phyloP scores from a whole-genome alignment of 2,888 invertebrate genomes.

The Apotomis betuletana region DNA sequence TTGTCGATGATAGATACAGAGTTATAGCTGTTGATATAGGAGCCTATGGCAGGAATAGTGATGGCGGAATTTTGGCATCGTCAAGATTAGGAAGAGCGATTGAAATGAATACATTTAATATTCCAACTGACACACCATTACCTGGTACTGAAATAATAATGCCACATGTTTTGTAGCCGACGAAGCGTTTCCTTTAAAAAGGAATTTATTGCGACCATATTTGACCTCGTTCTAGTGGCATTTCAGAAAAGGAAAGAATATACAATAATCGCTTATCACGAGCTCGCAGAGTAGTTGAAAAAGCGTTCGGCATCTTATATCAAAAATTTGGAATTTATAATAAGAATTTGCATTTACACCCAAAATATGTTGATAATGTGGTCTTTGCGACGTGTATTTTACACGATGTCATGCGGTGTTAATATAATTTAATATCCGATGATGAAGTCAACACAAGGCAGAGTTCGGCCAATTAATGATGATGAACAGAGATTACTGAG shows the following conservation, averaged over 20 bases:
- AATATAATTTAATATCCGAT: constrained; percentile 29
- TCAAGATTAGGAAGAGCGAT: constrained; percentile 29
- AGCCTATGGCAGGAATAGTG: constrained; percentile 42
- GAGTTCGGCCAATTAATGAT: constrained; percentile 17
- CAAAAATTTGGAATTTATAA: constrained; percentile 43
- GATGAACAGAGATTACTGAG: constrained; percentile 5
- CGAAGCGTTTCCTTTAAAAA: constrained; percentile 32
- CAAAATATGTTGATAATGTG: constrained; percentile 31
- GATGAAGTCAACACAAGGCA: constrained; percentile 30
- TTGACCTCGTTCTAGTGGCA: constrained; percentile 27
- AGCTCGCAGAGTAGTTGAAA: constrained; percentile 12
- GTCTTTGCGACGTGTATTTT: constrained; percentile 32
- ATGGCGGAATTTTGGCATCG: constrained; percentile 41
- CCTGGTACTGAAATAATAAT: constrained; percentile 27
- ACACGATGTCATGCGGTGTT: constrained; percentile 30
- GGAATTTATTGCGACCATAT: constrained; percentile 32
- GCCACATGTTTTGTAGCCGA: constrained; percentile 35
- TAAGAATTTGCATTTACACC: constrained; percentile 31
- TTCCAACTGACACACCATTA: constrained; percentile 31
- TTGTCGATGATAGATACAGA: constrained; percentile 42
- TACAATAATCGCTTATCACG: too few relatives aligned
- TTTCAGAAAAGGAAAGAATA: constrained; percentile 39
- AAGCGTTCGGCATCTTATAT: constrained; percentile 39
- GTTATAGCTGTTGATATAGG: constrained; percentile 43
- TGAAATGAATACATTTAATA: constrained; percentile 31